Conservation (phyloP, 2,113 vertebrate species). For the Gavia stellata region DNA sequence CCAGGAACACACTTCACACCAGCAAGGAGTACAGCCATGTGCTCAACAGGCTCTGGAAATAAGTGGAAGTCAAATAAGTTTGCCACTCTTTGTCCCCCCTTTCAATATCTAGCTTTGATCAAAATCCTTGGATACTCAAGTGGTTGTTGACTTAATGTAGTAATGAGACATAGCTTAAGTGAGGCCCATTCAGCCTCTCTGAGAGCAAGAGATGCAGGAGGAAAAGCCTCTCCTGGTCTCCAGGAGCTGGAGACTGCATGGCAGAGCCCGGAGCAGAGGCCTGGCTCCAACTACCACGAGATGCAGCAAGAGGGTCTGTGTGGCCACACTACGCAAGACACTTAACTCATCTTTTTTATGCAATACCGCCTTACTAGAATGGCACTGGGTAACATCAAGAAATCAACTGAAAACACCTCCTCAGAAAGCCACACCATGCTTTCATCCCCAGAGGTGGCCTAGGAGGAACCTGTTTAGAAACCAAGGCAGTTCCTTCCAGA, state of each 20-base stretch:
- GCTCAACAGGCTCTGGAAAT: conserved; percentile 34
- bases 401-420: fast-evolving
- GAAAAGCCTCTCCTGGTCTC: not conserved
- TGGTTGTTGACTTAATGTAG: conserved; percentile 59
- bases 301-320: not conserved
- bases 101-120: conserved; percentile 54
- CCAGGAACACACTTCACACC: not conserved
- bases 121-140: conserved; percentile 52
- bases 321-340: not conserved
- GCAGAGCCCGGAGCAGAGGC: not conserved
- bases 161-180: conserved; percentile 51
- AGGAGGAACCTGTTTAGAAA: not conserved
- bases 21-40: not conserved
- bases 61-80: conserved; percentile 53
- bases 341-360: not conserved
- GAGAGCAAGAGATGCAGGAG: not conserved
- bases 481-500: not conserved
- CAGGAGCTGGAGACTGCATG: not conserved
- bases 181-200: conserved; percentile 33
- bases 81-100: conserved; percentile 25
- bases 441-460: not conserved
- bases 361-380: fast-evolving
- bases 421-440: not conserved
- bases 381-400: fast-evolving
- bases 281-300: not conserved